phyloP scores from a whole-genome alignment of 2,888 invertebrate genomes.

The Clostera curtula region DNA sequence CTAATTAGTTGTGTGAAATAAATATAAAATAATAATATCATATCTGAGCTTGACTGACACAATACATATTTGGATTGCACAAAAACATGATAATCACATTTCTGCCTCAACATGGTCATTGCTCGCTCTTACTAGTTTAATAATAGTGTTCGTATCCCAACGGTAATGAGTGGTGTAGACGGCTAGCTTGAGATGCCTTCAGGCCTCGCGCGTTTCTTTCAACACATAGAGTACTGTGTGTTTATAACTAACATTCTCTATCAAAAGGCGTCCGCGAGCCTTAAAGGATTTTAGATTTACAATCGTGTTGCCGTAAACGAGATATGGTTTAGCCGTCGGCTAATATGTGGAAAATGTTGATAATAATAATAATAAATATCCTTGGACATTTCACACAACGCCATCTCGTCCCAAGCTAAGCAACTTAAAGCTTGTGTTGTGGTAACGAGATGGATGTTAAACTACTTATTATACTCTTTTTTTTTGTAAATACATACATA shows the following conservation, averaged over 20 bases:
- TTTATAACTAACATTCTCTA: slow-evolving; percentile 56
- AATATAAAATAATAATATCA: no score
- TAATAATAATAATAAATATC: no score
- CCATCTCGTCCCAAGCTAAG: no score
- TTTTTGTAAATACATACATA: no score
- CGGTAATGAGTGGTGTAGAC: slow-evolving; percentile 59
- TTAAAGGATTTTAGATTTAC: slow-evolving; percentile 54
- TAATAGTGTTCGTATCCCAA: slow-evolving; percentile 56
- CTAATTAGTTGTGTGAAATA: no score
- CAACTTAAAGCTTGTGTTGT: no score
- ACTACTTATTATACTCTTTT: no score
- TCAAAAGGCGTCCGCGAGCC: slow-evolving; percentile 49
- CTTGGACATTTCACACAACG: no score
- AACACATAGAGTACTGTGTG: slow-evolving; percentile 67
- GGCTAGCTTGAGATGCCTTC: slow-evolving; percentile 55
- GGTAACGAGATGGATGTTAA: no score
- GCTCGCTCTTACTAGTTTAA: slow-evolving; percentile 58
- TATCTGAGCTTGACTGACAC: slow-evolving; percentile 30
- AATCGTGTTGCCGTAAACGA: slow-evolving; percentile 62
- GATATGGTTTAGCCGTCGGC: slow-evolving; percentile 65
- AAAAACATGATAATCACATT: slow-evolving; percentile 54
- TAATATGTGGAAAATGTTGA: slow-evolving; percentile 32
- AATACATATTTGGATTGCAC: slow-evolving; percentile 33
- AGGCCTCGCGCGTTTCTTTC: slow-evolving; percentile 62
- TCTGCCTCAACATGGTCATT: slow-evolving; percentile 53